Evolutionary conservation across 2,888 invertebrate species (phyloP).

Genomic region (Salpingus planirostris): DNA sequence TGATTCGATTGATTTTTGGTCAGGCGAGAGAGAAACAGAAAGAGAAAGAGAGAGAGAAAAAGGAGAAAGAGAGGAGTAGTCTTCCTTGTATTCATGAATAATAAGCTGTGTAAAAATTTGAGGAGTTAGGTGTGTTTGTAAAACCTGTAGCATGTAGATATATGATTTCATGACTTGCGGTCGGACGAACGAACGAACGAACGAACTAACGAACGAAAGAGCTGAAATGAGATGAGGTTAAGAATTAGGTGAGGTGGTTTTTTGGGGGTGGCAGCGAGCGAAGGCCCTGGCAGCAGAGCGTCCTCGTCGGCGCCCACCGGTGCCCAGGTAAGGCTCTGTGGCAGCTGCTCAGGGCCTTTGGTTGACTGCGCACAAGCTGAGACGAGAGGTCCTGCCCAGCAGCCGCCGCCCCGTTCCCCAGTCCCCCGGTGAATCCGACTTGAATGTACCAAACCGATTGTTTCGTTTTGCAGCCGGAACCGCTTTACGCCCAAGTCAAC

Average conservation of each 20-base stretch:
- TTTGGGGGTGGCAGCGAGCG: conserved; percentile 33
- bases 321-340: conserved; percentile 39
- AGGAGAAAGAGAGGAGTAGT: too few species aligned
- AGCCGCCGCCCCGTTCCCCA: too few species aligned
- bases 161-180: conserved; percentile 12
- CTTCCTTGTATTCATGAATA: conserved; percentile 22
- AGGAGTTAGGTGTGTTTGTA: conserved; percentile 30
- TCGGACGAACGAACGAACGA: too few species aligned
- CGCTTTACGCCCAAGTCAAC: conserved; percentile 58
- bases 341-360: conserved; percentile 43
- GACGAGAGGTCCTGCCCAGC: conserved; percentile 41
- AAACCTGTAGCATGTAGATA: conserved; percentile 20
- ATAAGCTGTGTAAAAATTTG: conserved; percentile 22
- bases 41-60: too few species aligned
- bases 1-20: too few species aligned
- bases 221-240: conserved; percentile 24
- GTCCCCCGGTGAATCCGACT: too few species aligned
- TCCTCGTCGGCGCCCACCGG: conserved; percentile 27
- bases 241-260: conserved; percentile 29
- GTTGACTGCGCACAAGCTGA: conserved; percentile 37
- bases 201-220: too few species aligned
- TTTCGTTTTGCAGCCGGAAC: conserved; percentile 43
- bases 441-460: too few species aligned
- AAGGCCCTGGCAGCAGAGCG: conserved; percentile 36
- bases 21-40: too few species aligned